Evolutionary conservation across 2,113 vertebrate genomes (phyloP).

Genomic region (Triplophysa siluroides): DNA sequence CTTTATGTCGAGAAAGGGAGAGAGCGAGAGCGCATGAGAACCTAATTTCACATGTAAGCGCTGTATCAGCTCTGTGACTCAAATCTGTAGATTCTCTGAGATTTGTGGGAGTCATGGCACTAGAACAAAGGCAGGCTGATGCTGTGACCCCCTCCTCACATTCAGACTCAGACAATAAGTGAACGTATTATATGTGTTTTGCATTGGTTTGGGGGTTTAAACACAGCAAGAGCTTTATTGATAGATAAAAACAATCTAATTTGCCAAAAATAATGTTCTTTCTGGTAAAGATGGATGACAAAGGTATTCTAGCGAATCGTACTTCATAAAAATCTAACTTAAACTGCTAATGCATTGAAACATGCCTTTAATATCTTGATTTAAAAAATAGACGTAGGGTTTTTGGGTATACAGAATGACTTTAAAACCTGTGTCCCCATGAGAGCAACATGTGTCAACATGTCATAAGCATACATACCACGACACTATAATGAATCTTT

Average conservation of each 20-base stretch:
- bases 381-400: no score
- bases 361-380: no score
- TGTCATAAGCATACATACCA: background rate
- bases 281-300: background rate
- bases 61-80: constrained; percentile 21
- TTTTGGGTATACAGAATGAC: no score
- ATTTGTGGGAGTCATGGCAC: constrained; percentile 6
- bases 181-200: no score
- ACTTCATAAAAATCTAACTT: no score
- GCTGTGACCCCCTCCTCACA: background rate
- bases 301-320: background rate
- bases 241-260: no score
- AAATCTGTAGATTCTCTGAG: background rate
- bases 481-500: background rate
- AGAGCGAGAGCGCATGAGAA: background rate
- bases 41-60: constrained; percentile 23
- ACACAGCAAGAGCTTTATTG: no score
- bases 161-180: no score
- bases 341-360: no score
- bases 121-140: background rate
- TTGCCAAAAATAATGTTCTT: background rate
- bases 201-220: no score
- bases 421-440: background rate
- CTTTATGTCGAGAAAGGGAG: constrained; percentile 27
- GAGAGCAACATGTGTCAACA: background rate